Conservation (phyloP, 2,797 vertebrate genomes). For the Leucoraja ocellata region DNA sequence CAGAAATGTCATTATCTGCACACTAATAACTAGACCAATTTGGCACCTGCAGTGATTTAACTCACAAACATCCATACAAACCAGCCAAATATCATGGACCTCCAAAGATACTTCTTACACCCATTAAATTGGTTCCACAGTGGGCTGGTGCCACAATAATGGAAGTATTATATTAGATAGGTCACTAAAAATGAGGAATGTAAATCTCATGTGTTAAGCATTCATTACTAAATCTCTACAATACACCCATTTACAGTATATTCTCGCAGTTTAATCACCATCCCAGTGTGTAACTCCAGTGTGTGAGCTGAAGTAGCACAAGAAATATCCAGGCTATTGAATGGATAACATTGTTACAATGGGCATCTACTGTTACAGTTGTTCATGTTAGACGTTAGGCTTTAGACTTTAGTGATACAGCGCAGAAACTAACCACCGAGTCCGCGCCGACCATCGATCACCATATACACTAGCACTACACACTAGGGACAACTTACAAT, state of each 20-base stretch:
- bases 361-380: neutral
- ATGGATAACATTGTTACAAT: neutral
- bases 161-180: neutral
- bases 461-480: too few relatives aligned
- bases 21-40: too few relatives aligned
- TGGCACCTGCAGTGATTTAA: too few relatives aligned
- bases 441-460: too few relatives aligned
- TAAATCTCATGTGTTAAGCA: neutral
- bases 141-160: neutral
- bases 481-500: too few relatives aligned
- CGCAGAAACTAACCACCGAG: too few relatives aligned
- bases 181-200: neutral
- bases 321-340: neutral
- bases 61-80: too few relatives aligned
- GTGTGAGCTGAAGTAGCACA: neutral
- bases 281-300: neutral
- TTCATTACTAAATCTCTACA: neutral
- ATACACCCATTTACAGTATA: neutral
- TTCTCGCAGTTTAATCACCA: neutral
- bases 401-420: too few relatives aligned
- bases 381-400: neutral
- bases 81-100: too few relatives aligned
- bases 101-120: too few relatives aligned
- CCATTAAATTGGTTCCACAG: too few relatives aligned
- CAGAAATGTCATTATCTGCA: too few relatives aligned